Base-by-base conservation (phyloP, 2,113 vertebrate genomes). In the Empidonax traillii region DNA sequence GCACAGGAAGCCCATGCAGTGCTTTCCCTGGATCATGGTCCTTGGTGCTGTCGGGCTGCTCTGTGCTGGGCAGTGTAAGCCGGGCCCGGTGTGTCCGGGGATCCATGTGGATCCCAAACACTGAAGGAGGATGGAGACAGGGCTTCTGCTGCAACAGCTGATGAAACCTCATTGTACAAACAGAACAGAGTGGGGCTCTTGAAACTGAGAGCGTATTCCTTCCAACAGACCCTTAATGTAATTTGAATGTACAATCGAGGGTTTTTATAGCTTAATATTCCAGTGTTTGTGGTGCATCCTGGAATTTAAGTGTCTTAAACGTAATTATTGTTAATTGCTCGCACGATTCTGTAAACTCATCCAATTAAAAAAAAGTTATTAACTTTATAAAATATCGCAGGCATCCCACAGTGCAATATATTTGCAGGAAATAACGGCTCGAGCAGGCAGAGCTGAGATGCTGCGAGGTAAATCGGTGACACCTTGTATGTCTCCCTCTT, bases 301-400 rank as follows among this genome's bases (percentile, higher is more conserved):
- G 90, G 97, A 98, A 98, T 97, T 96, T 93, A 98, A 98, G 98
- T 98, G 96, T 98, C 97, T 98, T 98, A 97, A 97, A 96, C 82
- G 63, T 98, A 98, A 98, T 98, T 98, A 98, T 97, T 98, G 97
- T 97, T 98, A 98, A 98, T 98, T 98, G 97, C 97, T 90, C 89
- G 35, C 95, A 96, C 95, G 96, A 97, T 98, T 98, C 97, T 97
- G 97, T 97, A 97, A 98, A 98, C 96, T 98, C 98, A 98, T 98
- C 98, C 97, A 98, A 98, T 98, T 98, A 98, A 97, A 97, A 97
- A 97, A 98, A 98, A 98, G 98, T 98, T 98, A 98, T 98, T 98
- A 98, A 98, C 98, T 98, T 98, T 97, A 98, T 97, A 98, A 98
- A 98, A 98, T 96, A 98, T 97, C 51, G 2, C 97, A 95, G 98